These are phyloP conservation scores for Pherbina coryleti DNA, from an alignment of 2,888 invertebrate species.

Conservation along the genomic window DNA sequence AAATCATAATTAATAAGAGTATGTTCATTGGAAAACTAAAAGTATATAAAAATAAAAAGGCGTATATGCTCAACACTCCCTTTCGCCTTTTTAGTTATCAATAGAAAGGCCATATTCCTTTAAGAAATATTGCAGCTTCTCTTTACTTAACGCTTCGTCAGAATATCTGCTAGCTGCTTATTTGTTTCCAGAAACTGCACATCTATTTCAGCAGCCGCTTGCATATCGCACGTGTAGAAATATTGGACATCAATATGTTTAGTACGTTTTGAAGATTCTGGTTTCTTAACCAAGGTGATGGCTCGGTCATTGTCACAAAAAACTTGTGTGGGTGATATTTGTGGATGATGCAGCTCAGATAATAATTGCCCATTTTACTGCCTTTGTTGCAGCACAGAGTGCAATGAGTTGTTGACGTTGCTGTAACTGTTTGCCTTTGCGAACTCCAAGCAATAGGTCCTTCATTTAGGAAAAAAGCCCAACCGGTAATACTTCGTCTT, in stretches of 20 bases:
- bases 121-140: slow-evolving; percentile 9
- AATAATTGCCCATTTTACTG: background rate
- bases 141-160: slow-evolving; percentile 37
- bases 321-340: background rate
- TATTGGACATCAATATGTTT: background rate
- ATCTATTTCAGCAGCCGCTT: slow-evolving; percentile 29
- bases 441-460: background rate
- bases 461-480: background rate
- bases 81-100: too few species aligned
- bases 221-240: background rate
- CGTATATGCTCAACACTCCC: too few species aligned
- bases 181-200: slow-evolving; percentile 25
- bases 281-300: slow-evolving; percentile 37
- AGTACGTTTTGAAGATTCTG: background rate
- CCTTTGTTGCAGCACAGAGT: background rate
- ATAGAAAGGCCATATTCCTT: background rate
- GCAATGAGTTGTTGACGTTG: background rate
- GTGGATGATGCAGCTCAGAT: background rate
- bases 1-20: too few species aligned
- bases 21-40: too few species aligned
- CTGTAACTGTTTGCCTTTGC: background rate
- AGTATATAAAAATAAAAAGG: too few species aligned
- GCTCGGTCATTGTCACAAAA: slow-evolving; percentile 31
- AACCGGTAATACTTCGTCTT: background rate
- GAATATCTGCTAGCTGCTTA: slow-evolving; percentile 23